Conservation (phyloP, 2,797 vertebrate genomes). For the Kryptopterus vitreolus region DNA sequence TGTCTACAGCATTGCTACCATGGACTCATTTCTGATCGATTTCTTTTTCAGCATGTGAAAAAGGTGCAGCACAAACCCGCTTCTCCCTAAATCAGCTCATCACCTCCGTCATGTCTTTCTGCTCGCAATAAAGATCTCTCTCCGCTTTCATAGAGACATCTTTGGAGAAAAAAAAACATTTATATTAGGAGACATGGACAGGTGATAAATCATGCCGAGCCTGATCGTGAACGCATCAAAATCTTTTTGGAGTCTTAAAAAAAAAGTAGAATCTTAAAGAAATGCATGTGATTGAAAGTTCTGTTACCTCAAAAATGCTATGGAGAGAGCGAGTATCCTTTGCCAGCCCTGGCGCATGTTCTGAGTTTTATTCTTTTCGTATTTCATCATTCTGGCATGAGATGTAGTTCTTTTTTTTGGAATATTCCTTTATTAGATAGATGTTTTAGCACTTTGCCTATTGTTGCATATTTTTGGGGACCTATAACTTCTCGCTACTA, state of each 20-base stretch:
- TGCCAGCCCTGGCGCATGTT: constrained; percentile 37
- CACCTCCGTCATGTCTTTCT: constrained; percentile 14
- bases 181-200: constrained; percentile 30
- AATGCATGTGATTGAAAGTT: constrained; percentile 33
- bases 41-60: constrained; percentile 32
- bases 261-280: constrained; percentile 39
- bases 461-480: constrained; percentile 47
- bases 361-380: constrained; percentile 44
- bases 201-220: constrained; percentile 38
- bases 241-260: constrained; percentile 36
- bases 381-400: constrained; percentile 44
- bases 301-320: constrained; percentile 37
- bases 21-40: constrained; percentile 15
- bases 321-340: constrained; percentile 28
- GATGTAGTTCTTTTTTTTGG: not conserved
- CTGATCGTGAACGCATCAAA: constrained; percentile 12
- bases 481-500: not conserved
- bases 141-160: constrained; percentile 36
- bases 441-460: constrained; percentile 34
- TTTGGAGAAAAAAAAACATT: constrained; percentile 14
- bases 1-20: not conserved
- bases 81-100: constrained; percentile 30
- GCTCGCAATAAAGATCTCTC: constrained; percentile 25
- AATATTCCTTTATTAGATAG: constrained; percentile 37
- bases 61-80: constrained; percentile 7